Evolutionary conservation across 2,797 vertebrate species (phyloP).

Genomic region (Sebastiscus albofasciatus): DNA sequence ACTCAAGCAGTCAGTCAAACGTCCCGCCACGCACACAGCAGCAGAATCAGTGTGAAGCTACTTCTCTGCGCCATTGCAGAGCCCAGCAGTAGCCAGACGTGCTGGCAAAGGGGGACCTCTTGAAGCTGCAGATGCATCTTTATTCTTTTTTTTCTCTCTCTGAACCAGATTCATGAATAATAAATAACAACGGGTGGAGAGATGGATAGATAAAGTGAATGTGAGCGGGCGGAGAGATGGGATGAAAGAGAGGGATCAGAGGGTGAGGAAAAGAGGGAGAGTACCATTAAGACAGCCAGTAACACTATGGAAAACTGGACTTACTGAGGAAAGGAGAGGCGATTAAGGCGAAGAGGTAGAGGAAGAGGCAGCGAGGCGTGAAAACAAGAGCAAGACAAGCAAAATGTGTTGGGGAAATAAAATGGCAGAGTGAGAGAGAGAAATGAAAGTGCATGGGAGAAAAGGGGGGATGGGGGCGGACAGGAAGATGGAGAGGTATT

Average conservation of each 20-base stretch:
- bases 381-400: constrained; percentile 32
- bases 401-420: neutral
- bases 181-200: constrained; percentile 41
- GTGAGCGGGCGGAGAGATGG: constrained; percentile 3
- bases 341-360: neutral
- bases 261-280: neutral
- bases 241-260: constrained; percentile 39
- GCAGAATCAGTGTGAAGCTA: constrained; percentile 11
- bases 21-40: neutral
- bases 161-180: constrained; percentile 69
- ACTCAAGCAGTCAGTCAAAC: neutral
- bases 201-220: constrained; percentile 31
- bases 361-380: constrained; percentile 20
- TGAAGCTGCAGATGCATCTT: constrained; percentile 54
- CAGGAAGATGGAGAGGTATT: constrained; percentile 40
- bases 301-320: constrained; percentile 33
- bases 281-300: constrained; percentile 8
- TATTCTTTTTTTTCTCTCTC: constrained; percentile 22
- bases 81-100: neutral
- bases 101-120: constrained; percentile 19
- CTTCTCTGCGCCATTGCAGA: constrained; percentile 28
- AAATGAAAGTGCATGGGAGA: constrained; percentile 7
- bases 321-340: neutral
- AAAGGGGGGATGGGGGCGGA: neutral
- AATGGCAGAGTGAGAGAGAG: neutral